Percentiles rank a stretch among this genome's conserved stretches.
Evolutionary conservation across 2,113 vertebrate species (phyloP).

Genomic region (Prochilodus magdalenae): DNA sequence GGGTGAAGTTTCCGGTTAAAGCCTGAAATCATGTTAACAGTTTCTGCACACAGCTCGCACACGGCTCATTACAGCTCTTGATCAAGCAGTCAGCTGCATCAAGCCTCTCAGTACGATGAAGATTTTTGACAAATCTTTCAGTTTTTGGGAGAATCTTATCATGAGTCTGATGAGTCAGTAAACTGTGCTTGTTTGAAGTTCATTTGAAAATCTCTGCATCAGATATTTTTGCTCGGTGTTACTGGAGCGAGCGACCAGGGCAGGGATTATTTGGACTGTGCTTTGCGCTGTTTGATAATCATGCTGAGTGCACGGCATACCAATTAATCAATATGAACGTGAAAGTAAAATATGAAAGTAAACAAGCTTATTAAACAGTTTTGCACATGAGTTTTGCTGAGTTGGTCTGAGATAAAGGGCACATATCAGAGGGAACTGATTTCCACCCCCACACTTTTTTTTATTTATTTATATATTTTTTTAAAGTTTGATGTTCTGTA

Average conservation of each 20-base stretch:
- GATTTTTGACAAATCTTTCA: background rate
- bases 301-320: background rate
- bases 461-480: no score
- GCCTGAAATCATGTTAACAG: no score
- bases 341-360: background rate
- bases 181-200: conserved; percentile 15
- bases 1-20: no score
- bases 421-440: no score
- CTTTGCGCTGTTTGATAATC: background rate
- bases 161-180: background rate
- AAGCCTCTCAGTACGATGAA: background rate
- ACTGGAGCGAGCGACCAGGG: background rate
- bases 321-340: background rate
- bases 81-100: background rate
- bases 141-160: background rate
- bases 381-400: no score
- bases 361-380: background rate
- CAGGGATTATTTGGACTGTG: background rate
- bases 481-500: no score
- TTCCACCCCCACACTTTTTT: no score
- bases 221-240: background rate
- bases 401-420: background rate
- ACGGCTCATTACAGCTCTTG: background rate
- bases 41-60: no score
- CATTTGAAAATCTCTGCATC: background rate